Percentiles rank a stretch among this genome's conserved stretches.
Conservation (phyloP, 2,888 invertebrate genomes). For the Ormyrus rosae region DNA sequence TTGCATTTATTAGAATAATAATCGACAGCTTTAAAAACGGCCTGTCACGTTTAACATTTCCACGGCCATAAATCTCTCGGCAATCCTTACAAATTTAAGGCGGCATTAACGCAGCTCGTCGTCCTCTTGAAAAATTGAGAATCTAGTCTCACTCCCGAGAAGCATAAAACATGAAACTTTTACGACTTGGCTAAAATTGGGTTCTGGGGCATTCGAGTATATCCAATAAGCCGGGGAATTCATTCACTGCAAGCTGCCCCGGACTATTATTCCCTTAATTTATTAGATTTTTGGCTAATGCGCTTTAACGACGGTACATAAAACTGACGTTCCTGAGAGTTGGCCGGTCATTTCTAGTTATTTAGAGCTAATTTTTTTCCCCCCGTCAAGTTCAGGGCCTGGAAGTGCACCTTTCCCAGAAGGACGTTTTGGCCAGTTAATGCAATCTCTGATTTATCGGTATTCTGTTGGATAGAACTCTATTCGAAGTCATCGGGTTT, state of each 20-base stretch:
- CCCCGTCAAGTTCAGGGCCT: background rate
- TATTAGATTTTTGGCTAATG: slow-evolving; percentile 35
- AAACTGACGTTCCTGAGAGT: background rate
- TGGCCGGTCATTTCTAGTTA: background rate
- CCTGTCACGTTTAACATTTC: background rate
- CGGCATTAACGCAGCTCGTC: background rate
- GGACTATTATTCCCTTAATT: slow-evolving; percentile 23
- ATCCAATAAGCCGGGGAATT: slow-evolving; percentile 35
- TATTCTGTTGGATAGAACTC: no score
- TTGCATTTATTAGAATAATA: background rate
- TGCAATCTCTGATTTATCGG: no score
- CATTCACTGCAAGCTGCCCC: slow-evolving; percentile 3
- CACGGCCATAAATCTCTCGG: slow-evolving; percentile 27
- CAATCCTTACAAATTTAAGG: slow-evolving; percentile 14
- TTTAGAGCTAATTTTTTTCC: background rate
- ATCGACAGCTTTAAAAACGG: background rate
- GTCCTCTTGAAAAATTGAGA: slow-evolving; percentile 33
- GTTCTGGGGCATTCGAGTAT: slow-evolving; percentile 35
- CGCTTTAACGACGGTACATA: slow-evolving; percentile 14
- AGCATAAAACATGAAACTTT: slow-evolving; percentile 42
- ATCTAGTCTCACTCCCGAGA: slow-evolving; percentile 38
- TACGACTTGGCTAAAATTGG: slow-evolving; percentile 44
- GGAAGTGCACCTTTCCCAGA: no score
- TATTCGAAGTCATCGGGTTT: no score
- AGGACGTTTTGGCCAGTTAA: no score